Conservation (phyloP, 2,888 invertebrate genomes). For the Acronicta alni region DNA sequence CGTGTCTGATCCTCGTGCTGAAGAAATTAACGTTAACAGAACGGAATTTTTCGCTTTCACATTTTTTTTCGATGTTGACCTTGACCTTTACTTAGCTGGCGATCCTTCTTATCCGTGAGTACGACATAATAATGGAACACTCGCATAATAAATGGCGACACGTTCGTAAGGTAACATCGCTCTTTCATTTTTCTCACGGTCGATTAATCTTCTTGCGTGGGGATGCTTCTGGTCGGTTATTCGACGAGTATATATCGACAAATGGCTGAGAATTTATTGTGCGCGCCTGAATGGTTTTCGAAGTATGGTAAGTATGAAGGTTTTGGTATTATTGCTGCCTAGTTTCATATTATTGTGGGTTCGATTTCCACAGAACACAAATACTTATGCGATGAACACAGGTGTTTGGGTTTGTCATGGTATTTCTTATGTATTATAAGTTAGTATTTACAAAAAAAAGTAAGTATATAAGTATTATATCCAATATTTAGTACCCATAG, state of each 20-base stretch:
- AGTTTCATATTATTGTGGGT: background rate
- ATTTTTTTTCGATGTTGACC: constrained; percentile 6
- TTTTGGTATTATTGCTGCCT: constrained; percentile 4
- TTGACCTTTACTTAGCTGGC: constrained; percentile 20
- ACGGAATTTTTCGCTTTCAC: no score
- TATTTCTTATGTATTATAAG: no score
- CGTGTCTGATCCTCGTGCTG: no score
- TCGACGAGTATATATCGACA: constrained; percentile 67
- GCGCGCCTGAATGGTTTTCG: constrained; percentile 40
- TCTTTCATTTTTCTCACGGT: constrained; percentile 80
- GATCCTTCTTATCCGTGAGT: constrained; percentile 47
- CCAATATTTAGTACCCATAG: no score
- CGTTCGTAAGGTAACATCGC: constrained; percentile 76
- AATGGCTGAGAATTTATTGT: constrained; percentile 66
- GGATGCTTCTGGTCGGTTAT: constrained; percentile 61
- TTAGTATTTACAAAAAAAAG: no score
- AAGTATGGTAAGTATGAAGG: constrained; percentile 50
- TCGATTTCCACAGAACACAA: no score
- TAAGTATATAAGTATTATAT: no score
- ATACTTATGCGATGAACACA: no score
- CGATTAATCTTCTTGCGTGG: constrained; percentile 75
- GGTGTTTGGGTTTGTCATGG: no score
- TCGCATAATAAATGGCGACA: constrained; percentile 79
- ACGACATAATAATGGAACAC: constrained; percentile 71
- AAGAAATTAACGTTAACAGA: no score